Base-by-base conservation (phyloP, 2,797 vertebrate species). In the Notolepis coatsorum region DNA sequence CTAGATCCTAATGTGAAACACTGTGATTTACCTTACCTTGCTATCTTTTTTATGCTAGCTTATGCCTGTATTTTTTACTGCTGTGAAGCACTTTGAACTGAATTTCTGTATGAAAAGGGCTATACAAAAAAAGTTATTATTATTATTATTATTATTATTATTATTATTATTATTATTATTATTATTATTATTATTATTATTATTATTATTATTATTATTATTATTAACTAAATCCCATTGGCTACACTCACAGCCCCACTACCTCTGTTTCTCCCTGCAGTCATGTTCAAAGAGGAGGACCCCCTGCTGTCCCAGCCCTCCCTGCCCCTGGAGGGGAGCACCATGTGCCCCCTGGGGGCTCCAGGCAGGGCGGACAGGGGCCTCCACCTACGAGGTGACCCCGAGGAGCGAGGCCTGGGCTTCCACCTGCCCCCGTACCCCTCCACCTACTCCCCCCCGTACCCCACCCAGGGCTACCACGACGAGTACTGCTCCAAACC, bases 281-380 rank as follows among this genome's bases (percentile, higher is more conserved):
- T 94, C 64, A 93, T 96, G 90, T 96, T 96, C 81, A 96, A 96
- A 84, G 95, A 96, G 74, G 94, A 96, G 58, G 95, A 92, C 79
- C 87, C 93, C 0, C 87, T 93, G 65, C 79, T 94, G 56, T 78
- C 92, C 35, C 91, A 88, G 7, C 90, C 92, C 38, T 81, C 88
- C 24, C 80, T 91, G 42, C 77, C 82, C 18, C 87, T 83, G 82
- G 91, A 86, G 35, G 89, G 52, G 6, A 90, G 58, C 49, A 73
- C 79, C 4, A 72, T 77, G 61, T 89, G 78, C 81, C 85, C 83
- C 3, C 79, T 80, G 5, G 81, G 73, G 20, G 81, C 54, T 51
- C 71, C 67, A 2, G 51, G 72, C 20, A 61, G 79, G 47, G 65
- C 82, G 54, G 87, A 92, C 48, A 18, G 75, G 38, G 71, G 70